Percentiles rank a stretch among this genome's conserved stretches.
Evolutionary conservation across 1,140 invertebrate species (phyloP).

Genomic region (Apis laboriosa): DNA sequence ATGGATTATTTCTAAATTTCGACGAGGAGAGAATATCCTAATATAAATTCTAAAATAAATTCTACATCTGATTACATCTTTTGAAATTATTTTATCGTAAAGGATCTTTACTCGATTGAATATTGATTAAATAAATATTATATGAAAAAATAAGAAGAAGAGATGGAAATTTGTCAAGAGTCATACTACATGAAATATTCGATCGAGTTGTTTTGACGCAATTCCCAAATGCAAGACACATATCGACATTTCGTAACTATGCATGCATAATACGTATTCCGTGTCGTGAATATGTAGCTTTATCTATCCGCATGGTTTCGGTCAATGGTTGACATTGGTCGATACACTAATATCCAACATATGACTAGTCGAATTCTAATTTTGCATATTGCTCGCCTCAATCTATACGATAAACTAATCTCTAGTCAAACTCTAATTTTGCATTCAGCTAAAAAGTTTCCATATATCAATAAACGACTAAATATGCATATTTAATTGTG

Average conservation of each 20-base stretch:
- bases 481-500: no score
- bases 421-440: slow-evolving; percentile 12
- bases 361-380: slow-evolving; percentile 18
- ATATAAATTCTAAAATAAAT: slow-evolving; percentile 11
- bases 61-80: background rate
- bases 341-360: slow-evolving; percentile 62
- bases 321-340: slow-evolving; percentile 65
- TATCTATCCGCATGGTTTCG: slow-evolving; percentile 57
- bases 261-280: slow-evolving; percentile 51
- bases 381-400: slow-evolving; percentile 16
- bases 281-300: slow-evolving; percentile 51
- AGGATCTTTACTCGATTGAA: no score
- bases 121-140: no score
- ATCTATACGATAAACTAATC: background rate
- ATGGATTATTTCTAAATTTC: background rate
- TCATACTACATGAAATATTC: background rate
- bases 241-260: slow-evolving; percentile 11
- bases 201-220: background rate
- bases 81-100: no score
- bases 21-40: background rate
- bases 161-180: background rate
- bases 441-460: background rate
- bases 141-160: background rate
- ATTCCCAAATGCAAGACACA: slow-evolving; percentile 3
- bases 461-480: no score